Evolutionary conservation across 2,888 invertebrate species (phyloP), one percentile per base, ranked within the genome.

Genomic region (Macaria notata): DNA sequence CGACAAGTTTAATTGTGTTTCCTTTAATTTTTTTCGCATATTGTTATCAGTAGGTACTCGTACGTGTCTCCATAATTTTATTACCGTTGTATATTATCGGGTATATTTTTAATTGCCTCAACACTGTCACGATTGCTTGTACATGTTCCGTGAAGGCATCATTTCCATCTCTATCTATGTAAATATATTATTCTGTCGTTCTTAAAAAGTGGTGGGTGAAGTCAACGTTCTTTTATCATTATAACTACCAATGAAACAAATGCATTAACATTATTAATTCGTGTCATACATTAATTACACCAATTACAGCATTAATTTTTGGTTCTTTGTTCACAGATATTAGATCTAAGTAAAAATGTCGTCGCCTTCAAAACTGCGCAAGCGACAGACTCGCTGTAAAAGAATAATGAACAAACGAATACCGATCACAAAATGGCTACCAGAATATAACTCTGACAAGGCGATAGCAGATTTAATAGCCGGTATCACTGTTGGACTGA

Each of bases 401-500:
- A 75, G 87, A 42, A 65, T 91, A 45, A 71, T 90, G 66, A 71
- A 84, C 64, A 92, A 93, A 74, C 86, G 94, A 59, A 72, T 95
- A 50, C 95, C 96, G 0, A 93, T 96, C 57, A 72, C 95, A 8
- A 92, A 92, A 75, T 97, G 97, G 97, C 85, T 96, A 8, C 94
- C 95, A 0, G 92, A 93, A 52, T 97, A 97, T 84, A 94, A 94
- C 72, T 92, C 94, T 0, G 94, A 95, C 61, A 95, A 96, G 81
- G 93, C 96, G 1, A 79, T 97, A 52, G 94, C 96, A 61, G 98
- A 98, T 87, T 76, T 96, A 48, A 97, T 98, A 71, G 98, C 98
- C 19, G 98, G 98, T 0, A 90, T 98, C 59, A 98, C 98, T 1
- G 98, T 98, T 0, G 98, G 97, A 0, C 92, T 98, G 31, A 98